Base-by-base conservation (phyloP, 2,888 invertebrate genomes). In the Acleris cristana region DNA sequence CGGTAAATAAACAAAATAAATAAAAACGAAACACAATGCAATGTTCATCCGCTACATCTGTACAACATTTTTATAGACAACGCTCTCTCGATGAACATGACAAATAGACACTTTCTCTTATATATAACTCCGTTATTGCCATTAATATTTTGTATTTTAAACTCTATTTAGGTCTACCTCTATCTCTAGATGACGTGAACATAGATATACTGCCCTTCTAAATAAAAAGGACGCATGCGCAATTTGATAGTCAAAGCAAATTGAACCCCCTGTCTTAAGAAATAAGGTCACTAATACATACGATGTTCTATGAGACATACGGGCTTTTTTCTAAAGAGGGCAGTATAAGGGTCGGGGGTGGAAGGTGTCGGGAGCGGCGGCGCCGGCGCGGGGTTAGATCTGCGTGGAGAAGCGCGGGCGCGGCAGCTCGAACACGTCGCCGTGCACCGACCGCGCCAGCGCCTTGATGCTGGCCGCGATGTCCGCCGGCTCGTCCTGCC, bases 391-490 rank as follows among this genome's bases (percentile, higher is more conserved):
- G n/a, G 63, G 80, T 94, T 95, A 97, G 92, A 97, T 96, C 93
- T 96, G 96, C 71, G 96, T 96, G 85, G 96, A 96, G 93, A 97
- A 96, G 80, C 97, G 95, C 72, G 97, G 97, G 71, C 96, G 94
- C 53, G 98, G 98, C 81, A 98, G 91, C 81, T 98, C 98, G 90
- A 97, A 98, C 74, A 97, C 96, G 88, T 98, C 97, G 70, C 96
- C 97, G 88, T 97, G 97, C 70, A 98, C 97, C 76, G 98, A 98
- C 78, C 96, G 96, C 21, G 98, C 98, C 78, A 98, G 90, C n/a
- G 98, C 98, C 88, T 97, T 96, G 84, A 98, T 98, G 84, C 97
- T 97, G 53, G 97, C 98, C 72, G 97, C 97, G 83, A 98, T 98
- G 85, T 97, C 97, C 71, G 94, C 30, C 40, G 96, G 95, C 78